phyloP scores from a whole-genome alignment of 2,113 vertebrate genomes.

The Rhinogobius similis region DNA sequence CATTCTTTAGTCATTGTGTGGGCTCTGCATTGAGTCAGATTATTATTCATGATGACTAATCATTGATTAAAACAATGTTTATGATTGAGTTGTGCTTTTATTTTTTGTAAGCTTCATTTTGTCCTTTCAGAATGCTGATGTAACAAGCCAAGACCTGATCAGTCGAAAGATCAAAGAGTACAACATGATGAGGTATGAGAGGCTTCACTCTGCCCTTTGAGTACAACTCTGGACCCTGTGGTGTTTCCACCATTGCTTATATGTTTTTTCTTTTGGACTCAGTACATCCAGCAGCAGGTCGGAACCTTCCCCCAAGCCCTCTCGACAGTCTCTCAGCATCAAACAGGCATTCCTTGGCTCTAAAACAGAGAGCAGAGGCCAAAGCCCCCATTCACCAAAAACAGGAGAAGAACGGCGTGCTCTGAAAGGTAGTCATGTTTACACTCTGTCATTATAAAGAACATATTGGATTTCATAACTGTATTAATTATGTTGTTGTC shows the following conservation, averaged over 20 bases:
- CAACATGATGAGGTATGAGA: constrained; percentile 91
- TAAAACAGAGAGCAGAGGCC: constrained; percentile 79
- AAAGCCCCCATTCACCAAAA: constrained; percentile 69
- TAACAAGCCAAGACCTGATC: constrained; percentile 95
- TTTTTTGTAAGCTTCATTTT: constrained; percentile 11
- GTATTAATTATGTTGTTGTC: too few species aligned
- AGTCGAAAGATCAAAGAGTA: constrained; percentile 96
- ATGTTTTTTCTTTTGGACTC: background rate
- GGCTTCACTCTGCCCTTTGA: constrained; percentile 5
- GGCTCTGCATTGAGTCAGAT: background rate
- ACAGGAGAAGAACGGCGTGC: constrained; percentile 68
- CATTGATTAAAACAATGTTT: background rate
- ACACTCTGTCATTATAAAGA: background rate
- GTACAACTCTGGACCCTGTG: background rate
- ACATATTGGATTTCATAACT: background rate
- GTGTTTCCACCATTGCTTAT: background rate
- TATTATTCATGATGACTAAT: constrained; percentile 12
- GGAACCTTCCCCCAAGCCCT: constrained; percentile 89
- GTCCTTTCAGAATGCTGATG: constrained; percentile 84
- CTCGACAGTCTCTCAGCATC: constrained; percentile 92
- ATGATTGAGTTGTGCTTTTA: background rate
- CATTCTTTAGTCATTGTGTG: background rate
- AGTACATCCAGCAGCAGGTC: constrained; percentile 79
- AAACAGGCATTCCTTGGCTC: constrained; percentile 88
- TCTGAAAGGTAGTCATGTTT: constrained; percentile 59